A percentile compares a stretch with the other conserved stretches of the same genome.
phyloP scores from a whole-genome alignment of 35 echinoderm and acorn worm genomes.

The Apostichopus californicus region DNA sequence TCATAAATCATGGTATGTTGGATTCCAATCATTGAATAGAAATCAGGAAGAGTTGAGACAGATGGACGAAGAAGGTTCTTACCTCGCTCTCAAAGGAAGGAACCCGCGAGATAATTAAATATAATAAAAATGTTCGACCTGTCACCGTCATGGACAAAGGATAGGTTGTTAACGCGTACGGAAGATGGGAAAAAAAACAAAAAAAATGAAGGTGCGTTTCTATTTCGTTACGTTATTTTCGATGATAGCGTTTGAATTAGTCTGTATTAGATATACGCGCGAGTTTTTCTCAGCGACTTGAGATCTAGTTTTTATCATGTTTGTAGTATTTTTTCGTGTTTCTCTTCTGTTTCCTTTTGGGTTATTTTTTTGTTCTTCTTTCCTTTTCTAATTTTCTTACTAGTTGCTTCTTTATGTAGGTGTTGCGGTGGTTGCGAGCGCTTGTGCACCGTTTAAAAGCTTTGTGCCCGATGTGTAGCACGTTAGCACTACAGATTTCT shows the following conservation, averaged over 20 bases:
- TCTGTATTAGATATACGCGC: not conserved
- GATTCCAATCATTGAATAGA: constrained; percentile 1
- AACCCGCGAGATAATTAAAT: too few relatives aligned
- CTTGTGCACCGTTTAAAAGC: too few relatives aligned
- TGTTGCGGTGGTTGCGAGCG: too few relatives aligned
- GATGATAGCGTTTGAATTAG: not conserved
- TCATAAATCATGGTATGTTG: not conserved
- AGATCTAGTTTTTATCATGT: not conserved
- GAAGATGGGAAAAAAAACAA: not conserved
- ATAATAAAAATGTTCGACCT: too few relatives aligned
- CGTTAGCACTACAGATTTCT: too few relatives aligned
- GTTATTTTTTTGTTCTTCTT: not conserved
- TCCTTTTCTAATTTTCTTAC: not conserved
- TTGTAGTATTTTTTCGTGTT: not conserved
- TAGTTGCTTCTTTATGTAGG: constrained; percentile 3
- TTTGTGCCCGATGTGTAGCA: too few relatives aligned
- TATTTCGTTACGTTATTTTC: not conserved
- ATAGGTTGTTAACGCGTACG: not conserved
- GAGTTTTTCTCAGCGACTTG: not conserved
- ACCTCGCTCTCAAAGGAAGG: too few relatives aligned
- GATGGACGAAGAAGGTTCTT: too few relatives aligned
- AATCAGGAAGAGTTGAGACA: too few relatives aligned
- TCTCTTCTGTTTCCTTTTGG: not conserved
- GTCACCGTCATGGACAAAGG: too few relatives aligned
- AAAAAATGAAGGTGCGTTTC: not conserved